A percentile compares a stretch with the other conserved stretches of the same genome.
These are phyloP conservation scores for Ennomos quercinarius DNA, from an alignment of 2,888 invertebrate genomes.

Conservation along the genomic window DNA sequence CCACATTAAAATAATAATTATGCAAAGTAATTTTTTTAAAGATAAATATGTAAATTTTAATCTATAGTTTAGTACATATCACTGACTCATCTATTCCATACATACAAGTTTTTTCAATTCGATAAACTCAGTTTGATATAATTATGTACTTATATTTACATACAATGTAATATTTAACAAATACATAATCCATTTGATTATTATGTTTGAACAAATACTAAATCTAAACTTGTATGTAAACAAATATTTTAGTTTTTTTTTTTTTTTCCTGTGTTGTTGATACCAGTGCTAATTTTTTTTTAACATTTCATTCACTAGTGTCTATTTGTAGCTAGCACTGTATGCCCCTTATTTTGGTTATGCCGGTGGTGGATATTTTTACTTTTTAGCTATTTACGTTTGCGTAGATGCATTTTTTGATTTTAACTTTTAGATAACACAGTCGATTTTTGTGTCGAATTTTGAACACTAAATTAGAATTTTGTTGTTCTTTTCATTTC, in stretches of 20 bases:
- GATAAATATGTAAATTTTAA: too few species aligned
- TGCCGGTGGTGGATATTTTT: slow-evolving; percentile 10
- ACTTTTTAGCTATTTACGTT: not conserved
- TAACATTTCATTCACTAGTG: slow-evolving; percentile 15
- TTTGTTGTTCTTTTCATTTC: too few species aligned
- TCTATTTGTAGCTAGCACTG: slow-evolving; percentile 21
- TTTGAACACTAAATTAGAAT: too few species aligned
- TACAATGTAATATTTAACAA: too few species aligned
- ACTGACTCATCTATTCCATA: slow-evolving; percentile 27
- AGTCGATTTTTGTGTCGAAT: too few species aligned
- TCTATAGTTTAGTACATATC: slow-evolving; percentile 8
- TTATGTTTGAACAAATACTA: too few species aligned
- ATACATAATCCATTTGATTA: too few species aligned
- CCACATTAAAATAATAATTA: too few species aligned
- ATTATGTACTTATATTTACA: too few species aligned
- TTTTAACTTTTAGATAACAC: too few species aligned
- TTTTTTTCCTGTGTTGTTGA: slow-evolving; percentile 11
- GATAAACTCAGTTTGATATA: not conserved
- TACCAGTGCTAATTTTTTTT: slow-evolving; percentile 10
- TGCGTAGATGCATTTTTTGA: too few species aligned
- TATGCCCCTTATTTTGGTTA: slow-evolving; percentile 14
- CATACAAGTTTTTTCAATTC: slow-evolving; percentile 35
- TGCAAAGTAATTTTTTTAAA: too few species aligned
- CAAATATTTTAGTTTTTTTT: slow-evolving; percentile 7
- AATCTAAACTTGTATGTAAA: slow-evolving; percentile 26